Evolutionary conservation across 2,797 vertebrate genomes (phyloP), one percentile per base, ranked within the genome.

Genomic region (Ibycter americanus): DNA sequence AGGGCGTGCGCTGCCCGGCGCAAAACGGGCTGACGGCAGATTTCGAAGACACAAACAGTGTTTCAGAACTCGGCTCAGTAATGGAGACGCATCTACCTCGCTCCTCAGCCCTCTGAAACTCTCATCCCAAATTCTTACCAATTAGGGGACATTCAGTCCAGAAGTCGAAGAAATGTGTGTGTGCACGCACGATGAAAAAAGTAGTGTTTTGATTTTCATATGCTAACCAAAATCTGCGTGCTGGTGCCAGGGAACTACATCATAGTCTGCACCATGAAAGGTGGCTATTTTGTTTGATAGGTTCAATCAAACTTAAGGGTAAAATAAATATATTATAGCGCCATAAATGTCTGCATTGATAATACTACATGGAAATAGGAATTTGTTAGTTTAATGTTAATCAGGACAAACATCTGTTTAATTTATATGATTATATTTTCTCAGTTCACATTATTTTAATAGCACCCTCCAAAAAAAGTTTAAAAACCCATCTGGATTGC

Each of bases 311-410:
- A 79, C 27, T 77, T 47, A 59, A 81, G 56, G 46, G 73, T 73
- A 87, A 92, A 96, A 87, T 52, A 95, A 92, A 87, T 96, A 85
- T 11, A 79, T 94, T 91, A 47, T 65, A 87, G 63, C 42, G n/a
- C 72, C 68, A 22, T 93, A 92, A 96, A 96, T 89, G 42, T 87
- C 87, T 91, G 81, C 66, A 86, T 66, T 90, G 81, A 85, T 95
- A 95, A 85, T 90, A 80, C 42, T 59, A 23, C 2, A 3, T 74
- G 63, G 77, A 90, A 94, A 72, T 61, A 42, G 34, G 79, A 80
- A 63, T 87, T 96, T 62, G 32, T 80, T 93, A 94, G 78, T 87
- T 96, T 67, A 93, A 68, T 70, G n/a, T 92, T 94, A 89, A 89
- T 93, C 56, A 80, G 86, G 59, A 80, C 83, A 87, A 96, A 89